A percentile compares a stretch with the other conserved stretches of the same genome.
phyloP scores from a whole-genome alignment of 2,113 vertebrate genomes.

The Colossoma macropomum region DNA sequence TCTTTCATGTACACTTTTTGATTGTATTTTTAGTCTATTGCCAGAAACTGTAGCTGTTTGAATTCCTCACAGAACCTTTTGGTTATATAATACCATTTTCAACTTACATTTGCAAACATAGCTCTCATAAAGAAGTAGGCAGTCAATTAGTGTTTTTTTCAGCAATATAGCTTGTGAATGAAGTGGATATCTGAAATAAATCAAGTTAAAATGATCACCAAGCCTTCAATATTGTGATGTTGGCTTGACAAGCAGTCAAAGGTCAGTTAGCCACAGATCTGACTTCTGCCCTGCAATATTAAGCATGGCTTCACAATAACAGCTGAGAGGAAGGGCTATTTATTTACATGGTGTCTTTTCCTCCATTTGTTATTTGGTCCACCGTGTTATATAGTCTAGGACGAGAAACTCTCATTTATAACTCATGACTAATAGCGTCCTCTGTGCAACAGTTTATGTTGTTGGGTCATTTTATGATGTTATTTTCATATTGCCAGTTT shows the following conservation, averaged over 20 bases:
- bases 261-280: constrained; percentile 71
- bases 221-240: constrained; percentile 48
- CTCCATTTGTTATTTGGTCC: constrained; percentile 45
- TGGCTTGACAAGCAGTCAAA: constrained; percentile 63
- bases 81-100: background rate
- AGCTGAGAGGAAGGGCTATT: constrained; percentile 66
- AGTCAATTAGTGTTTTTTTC: background rate
- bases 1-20: background rate
- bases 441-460: background rate
- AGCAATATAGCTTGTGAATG: background rate
- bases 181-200: background rate
- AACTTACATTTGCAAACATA: background rate
- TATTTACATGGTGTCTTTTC: constrained; percentile 64
- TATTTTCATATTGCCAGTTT: background rate
- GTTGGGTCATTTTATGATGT: background rate
- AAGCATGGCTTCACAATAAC: constrained; percentile 43
- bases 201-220: background rate
- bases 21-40: background rate
- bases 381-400: background rate
- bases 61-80: background rate
- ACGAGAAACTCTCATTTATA: background rate
- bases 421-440: background rate
- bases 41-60: background rate
- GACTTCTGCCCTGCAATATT: constrained; percentile 72
- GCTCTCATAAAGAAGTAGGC: background rate